Evolutionary conservation across 2,113 vertebrate genomes (phyloP), one percentile per base, ranked within the genome.

Genomic region (Coturnix japonica): DNA sequence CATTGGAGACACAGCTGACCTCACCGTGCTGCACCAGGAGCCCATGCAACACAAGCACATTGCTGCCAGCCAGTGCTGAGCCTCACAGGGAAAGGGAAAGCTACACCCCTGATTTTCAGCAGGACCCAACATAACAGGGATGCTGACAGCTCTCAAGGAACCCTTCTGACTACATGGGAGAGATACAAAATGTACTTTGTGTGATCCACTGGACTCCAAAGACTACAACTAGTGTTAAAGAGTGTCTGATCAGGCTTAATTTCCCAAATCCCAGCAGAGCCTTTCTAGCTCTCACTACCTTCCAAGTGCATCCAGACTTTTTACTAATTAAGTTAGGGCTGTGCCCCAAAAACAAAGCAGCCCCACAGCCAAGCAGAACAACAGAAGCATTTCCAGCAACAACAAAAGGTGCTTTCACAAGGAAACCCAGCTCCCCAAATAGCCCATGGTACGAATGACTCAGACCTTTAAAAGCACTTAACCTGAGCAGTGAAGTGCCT

Each of bases 391-490:
- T 3, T 11, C 31, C 41, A 70, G 61, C 2, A 2, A 8, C 0
- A 5, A 8, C 59, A 79, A 53, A 17, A 84, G 60, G 67, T 4
- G 67, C 37, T 57, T 63, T 2, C 67, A 74, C 75, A 14, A 75
- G 78, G 61, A 47, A 90, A 46, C 33, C 59, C 56, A 8, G 65
- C 2, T 39, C 79, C 35, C 53, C 2, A 0, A 49, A 13, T 0
- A 60, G 60, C 44, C 89, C 76, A 61, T 23, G 0, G 0, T 16
- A 43, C 41, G 18, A 77, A 87, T 77, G 87, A 95, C 91, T 94
- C 93, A 90, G 91, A 83, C 93, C 80, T 80, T 63, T 16, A 70
- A 56, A 66, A 57, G 82, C 88, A 56, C 80, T 67, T 75, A 71
- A 49, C 37, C 49, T 22, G 1, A 85, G 91, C 87, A 80, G 71